Percentiles rank a stretch among this genome's conserved stretches.
These are phyloP conservation scores for Blastobasis adustella DNA, from an alignment of 2,888 invertebrate species.

Conservation along the genomic window DNA sequence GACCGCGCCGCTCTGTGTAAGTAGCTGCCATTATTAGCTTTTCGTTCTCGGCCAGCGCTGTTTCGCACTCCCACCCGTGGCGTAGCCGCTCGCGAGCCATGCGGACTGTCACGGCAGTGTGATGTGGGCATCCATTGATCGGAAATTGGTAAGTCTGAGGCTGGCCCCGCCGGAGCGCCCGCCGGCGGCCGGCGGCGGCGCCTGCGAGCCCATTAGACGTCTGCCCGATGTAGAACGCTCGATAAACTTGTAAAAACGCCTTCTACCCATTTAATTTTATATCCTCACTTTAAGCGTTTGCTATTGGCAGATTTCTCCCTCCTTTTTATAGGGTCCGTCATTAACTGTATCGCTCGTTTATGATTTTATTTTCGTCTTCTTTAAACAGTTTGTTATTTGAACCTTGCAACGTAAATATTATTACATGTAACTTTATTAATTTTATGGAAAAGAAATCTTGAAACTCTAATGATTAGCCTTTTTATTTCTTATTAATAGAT, in stretches of 20 bases:
- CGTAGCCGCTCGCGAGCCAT: not conserved
- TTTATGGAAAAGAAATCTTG: too few species aligned
- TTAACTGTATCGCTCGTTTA: conserved; percentile 60
- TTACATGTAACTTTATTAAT: too few species aligned
- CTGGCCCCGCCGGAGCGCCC: conserved; percentile 21
- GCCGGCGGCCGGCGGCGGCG: conserved; percentile 54
- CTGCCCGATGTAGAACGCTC: conserved; percentile 71
- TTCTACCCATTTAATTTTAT: conserved; percentile 73
- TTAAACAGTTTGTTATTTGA: conserved; percentile 36
- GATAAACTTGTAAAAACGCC: conserved; percentile 74
- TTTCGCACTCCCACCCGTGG: not conserved
- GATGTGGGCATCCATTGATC: conserved; percentile 34
- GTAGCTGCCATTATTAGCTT: conserved; percentile 52
- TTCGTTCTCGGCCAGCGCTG: conserved; percentile 45
- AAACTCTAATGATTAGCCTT: too few species aligned
- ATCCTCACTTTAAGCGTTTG: conserved; percentile 63
- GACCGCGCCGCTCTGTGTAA: conserved; percentile 57
- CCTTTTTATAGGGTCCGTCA: conserved; percentile 53
- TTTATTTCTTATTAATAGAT: not conserved
- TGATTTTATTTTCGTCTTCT: conserved; percentile 48
- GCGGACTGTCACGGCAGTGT: conserved; percentile 6
- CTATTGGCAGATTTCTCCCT: conserved; percentile 69
- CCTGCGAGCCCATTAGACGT: conserved; percentile 68
- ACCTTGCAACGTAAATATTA: conserved; percentile 4
- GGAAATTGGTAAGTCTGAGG: conserved; percentile 39